Evolutionary conservation across 2,113 vertebrate genomes (phyloP).

Genomic region (Andinoacara biseriatus): DNA sequence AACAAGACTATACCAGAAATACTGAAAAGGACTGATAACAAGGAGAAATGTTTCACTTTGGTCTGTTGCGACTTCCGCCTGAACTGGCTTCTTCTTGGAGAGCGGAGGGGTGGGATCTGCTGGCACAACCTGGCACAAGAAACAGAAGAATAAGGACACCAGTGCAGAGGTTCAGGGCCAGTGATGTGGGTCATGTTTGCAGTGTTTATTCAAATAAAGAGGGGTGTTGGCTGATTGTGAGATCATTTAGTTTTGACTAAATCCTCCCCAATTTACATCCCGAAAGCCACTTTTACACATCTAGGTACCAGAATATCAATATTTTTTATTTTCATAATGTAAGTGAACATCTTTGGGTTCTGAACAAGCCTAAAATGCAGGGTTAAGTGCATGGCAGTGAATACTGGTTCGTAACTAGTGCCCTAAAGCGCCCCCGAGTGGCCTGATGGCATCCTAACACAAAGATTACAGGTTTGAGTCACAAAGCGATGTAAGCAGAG

Average conservation of each 20-base stretch:
- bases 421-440: slow-evolving; percentile 42
- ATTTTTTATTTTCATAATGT: neutral
- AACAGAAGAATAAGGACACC: neutral
- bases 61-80: neutral
- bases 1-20: neutral
- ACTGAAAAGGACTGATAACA: neutral
- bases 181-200: neutral
- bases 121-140: slow-evolving; percentile 19
- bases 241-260: neutral
- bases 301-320: neutral
- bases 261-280: neutral
- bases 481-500: slow-evolving; percentile 62
- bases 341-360: neutral
- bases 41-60: slow-evolving; percentile 21
- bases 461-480: slow-evolving; percentile 66
- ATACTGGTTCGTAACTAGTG: neutral
- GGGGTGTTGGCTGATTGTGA: accelerated
- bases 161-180: neutral
- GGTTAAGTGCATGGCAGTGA: neutral
- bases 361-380: accelerated
- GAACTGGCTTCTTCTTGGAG: slow-evolving; percentile 45
- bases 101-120: neutral
- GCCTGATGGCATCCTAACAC: slow-evolving; percentile 82
- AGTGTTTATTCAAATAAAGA: neutral
- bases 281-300: neutral